Conservation (phyloP, 2,797 vertebrate species). For the Lacerta agilis region DNA sequence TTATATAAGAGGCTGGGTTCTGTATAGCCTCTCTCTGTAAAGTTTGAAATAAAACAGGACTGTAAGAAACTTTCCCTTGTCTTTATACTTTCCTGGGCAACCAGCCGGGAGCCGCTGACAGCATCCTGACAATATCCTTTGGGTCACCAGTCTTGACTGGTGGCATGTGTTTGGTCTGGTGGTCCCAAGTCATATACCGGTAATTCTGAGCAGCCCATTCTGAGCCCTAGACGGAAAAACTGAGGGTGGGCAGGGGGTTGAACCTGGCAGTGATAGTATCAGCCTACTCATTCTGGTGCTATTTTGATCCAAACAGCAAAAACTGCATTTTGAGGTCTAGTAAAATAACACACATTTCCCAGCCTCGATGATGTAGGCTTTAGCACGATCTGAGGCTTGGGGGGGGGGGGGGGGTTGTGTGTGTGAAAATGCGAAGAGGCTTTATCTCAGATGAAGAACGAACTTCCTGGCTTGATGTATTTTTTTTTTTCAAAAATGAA, state of each 20-base stretch:
- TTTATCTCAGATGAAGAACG: constrained; percentile 65
- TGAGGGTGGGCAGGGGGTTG: neutral
- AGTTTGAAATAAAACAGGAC: too few relatives aligned
- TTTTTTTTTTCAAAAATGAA: constrained; percentile 2
- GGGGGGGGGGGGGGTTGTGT: constrained; percentile 19
- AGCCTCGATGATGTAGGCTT: constrained; percentile 32
- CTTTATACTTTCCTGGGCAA: too few relatives aligned
- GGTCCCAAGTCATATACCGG: too few relatives aligned
- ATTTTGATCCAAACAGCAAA: constrained; percentile 14
- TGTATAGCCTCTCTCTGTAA: too few relatives aligned
- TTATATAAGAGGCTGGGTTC: too few relatives aligned
- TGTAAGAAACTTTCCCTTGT: too few relatives aligned
- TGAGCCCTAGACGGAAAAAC: neutral
- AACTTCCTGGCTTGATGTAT: constrained; percentile 51
- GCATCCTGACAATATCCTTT: neutral
- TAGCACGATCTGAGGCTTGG: constrained; percentile 38
- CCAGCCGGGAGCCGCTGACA: too few relatives aligned
- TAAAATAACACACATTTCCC: constrained; percentile 38
- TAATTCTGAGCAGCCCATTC: too few relatives aligned
- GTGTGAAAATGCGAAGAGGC: constrained; percentile 66
- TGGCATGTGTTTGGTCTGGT: neutral
- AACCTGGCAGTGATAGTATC: too few relatives aligned
- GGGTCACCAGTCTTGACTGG: neutral
- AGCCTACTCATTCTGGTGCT: constrained; percentile 48
- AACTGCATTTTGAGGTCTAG: constrained; percentile 37